These are phyloP conservation scores for Ammodytes marinus DNA, from an alignment of 2,113 vertebrate genomes.

Conservation along the genomic window DNA sequence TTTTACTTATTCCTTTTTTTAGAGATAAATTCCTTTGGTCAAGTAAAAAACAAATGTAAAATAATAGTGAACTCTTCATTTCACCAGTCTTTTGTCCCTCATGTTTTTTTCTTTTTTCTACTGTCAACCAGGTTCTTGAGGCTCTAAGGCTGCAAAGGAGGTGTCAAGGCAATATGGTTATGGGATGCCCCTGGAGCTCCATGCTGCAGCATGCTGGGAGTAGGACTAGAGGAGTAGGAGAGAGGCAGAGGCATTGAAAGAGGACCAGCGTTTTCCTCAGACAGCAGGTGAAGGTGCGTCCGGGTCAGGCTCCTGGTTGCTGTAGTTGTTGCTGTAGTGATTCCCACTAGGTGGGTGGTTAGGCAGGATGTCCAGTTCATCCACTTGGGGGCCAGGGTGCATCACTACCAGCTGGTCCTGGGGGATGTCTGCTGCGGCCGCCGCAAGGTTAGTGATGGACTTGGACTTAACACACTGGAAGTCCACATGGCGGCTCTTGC, in stretches of 20 bases:
- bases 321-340: conserved; percentile 87
- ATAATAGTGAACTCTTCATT: conserved; percentile 69
- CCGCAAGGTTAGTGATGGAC: conserved; percentile 96
- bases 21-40: conserved; percentile 87
- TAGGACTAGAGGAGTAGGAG: conserved; percentile 66
- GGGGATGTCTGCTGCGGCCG: conserved; percentile 95
- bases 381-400: conserved; percentile 97
- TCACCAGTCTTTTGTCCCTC: conserved; percentile 70
- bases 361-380: conserved; percentile 96
- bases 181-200: conserved; percentile 82
- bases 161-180: conserved; percentile 88
- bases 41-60: conserved; percentile 81
- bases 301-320: conserved; percentile 89
- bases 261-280: conserved; percentile 81
- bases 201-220: conserved; percentile 87
- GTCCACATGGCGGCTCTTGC: conserved; percentile 98
- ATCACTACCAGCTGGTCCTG: conserved; percentile 97
- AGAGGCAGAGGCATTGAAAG: conserved; percentile 72
- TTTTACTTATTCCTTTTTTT: conserved; percentile 65
- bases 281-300: conserved; percentile 91
- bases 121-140: conserved; percentile 82
- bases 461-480: conserved; percentile 99
- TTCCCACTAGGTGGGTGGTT: conserved; percentile 87
- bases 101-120: conserved; percentile 52
- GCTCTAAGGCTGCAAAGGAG: conserved; percentile 88